These are phyloP conservation scores for Ceratina calcarata DNA, from an alignment of 1,140 invertebrate genomes.

Conservation along the genomic window DNA sequence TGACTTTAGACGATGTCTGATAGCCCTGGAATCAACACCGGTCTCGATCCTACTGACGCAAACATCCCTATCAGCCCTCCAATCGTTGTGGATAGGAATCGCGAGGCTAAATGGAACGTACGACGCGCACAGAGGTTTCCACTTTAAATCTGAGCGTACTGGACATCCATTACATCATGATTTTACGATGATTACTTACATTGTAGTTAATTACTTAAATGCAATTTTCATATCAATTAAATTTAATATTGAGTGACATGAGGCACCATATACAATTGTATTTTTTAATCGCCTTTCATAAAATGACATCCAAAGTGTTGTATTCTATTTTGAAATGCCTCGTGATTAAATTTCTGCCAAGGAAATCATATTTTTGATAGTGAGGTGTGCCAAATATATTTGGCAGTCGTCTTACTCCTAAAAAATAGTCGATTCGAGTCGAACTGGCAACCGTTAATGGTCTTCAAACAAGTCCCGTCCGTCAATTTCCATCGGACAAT, in stretches of 20 bases:
- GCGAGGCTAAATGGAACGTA: background rate
- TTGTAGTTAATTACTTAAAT: too few species aligned
- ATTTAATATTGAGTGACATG: too few species aligned
- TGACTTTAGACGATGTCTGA: slow-evolving; percentile 67
- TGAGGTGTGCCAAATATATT: background rate
- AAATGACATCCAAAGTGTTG: too few species aligned
- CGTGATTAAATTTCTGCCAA: too few species aligned
- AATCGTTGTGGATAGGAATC: slow-evolving; percentile 7
- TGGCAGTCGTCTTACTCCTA: background rate
- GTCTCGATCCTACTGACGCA: slow-evolving; percentile 47
- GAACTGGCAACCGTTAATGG: slow-evolving; percentile 34
- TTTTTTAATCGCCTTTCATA: too few species aligned
- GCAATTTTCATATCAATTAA: too few species aligned
- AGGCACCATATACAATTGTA: too few species aligned
- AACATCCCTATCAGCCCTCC: slow-evolving; percentile 40
- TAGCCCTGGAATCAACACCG: slow-evolving; percentile 59
- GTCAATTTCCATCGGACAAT: slow-evolving; percentile 47
- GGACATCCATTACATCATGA: too few species aligned
- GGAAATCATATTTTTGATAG: background rate
- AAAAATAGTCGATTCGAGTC: slow-evolving; percentile 4
- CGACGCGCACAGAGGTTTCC: too few species aligned
- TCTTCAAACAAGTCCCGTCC: slow-evolving; percentile 56
- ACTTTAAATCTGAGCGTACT: background rate
- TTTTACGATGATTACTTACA: too few species aligned
- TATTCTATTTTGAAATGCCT: too few species aligned